Conservation (phyloP, 2,797 vertebrate species). For the Fistularia commersonii region DNA sequence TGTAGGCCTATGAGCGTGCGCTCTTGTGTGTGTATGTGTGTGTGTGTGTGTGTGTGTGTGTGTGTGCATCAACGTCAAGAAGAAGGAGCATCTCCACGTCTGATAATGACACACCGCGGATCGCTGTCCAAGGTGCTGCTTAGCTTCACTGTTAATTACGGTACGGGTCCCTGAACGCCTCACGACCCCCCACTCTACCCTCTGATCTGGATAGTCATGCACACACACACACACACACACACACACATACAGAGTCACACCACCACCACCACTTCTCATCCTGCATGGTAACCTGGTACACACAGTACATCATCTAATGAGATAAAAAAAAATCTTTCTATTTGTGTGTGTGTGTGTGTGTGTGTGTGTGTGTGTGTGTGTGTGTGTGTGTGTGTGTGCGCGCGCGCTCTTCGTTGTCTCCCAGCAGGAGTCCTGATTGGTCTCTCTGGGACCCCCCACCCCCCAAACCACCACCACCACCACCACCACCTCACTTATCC, state of each 20-base stretch:
- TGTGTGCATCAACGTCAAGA: conserved; percentile 17
- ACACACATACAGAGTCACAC: conserved; percentile 9
- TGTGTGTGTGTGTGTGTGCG: conserved; percentile 7
- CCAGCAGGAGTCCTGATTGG: conserved; percentile 63
- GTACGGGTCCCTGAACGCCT: conserved; percentile 43
- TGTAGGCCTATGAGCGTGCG: conserved; percentile 63
- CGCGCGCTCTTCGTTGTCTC: conserved; percentile 36
- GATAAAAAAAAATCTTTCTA: conserved; percentile 16
- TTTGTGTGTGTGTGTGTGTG: background rate
- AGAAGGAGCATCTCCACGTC: conserved; percentile 25
- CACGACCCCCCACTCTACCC: conserved; percentile 39
- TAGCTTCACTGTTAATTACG: conserved; percentile 50
- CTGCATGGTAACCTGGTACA: conserved; percentile 24
- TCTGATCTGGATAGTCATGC: conserved; percentile 51
- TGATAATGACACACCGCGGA: conserved; percentile 25
- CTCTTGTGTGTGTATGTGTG: background rate
- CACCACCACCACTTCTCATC: conserved; percentile 10
- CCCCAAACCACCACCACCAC: conserved; percentile 5
- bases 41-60: conserved; percentile 7
- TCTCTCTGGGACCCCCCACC: conserved; percentile 64
- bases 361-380: background rate
- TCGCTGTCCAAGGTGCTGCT: conserved; percentile 41
- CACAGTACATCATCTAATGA: conserved; percentile 52
- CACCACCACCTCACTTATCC: no score
- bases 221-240: conserved; percentile 7